phyloP scores from a whole-genome alignment of 1,140 invertebrate genomes.

The Chelonus insularis region DNA sequence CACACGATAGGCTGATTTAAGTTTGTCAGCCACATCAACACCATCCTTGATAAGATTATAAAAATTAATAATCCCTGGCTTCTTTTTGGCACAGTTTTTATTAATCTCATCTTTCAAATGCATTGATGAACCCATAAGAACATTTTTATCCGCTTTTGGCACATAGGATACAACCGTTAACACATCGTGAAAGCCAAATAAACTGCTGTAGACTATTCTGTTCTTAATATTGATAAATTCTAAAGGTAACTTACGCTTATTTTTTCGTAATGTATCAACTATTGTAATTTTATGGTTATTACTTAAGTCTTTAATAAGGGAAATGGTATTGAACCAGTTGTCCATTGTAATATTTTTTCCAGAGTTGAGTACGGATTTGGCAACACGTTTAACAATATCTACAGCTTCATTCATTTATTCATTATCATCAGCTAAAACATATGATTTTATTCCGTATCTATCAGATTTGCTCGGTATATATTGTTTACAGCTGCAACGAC shows the following conservation, averaged over 20 bases:
- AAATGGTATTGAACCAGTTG: conserved; percentile 46
- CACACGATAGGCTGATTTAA: neutral
- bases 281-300: conserved; percentile 42
- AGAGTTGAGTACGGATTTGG: conserved; percentile 29
- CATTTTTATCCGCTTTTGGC: conserved; percentile 15
- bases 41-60: conserved; percentile 50
- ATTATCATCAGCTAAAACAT: conserved; percentile 20
- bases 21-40: neutral
- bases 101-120: neutral
- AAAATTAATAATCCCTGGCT: conserved; percentile 50
- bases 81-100: conserved; percentile 23
- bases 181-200: neutral
- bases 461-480: conserved; percentile 44
- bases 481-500: conserved; percentile 42
- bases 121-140: neutral
- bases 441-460: conserved; percentile 24
- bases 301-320: conserved; percentile 41
- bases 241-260: conserved; percentile 45
- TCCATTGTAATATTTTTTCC: conserved; percentile 44
- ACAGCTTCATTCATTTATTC: neutral
- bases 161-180: neutral
- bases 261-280: conserved; percentile 45
- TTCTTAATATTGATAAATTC: conserved; percentile 31
- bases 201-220: neutral
- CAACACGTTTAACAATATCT: conserved; percentile 20